Conservation (phyloP, 2,888 invertebrate genomes). For the Mesoligia furuncula region DNA sequence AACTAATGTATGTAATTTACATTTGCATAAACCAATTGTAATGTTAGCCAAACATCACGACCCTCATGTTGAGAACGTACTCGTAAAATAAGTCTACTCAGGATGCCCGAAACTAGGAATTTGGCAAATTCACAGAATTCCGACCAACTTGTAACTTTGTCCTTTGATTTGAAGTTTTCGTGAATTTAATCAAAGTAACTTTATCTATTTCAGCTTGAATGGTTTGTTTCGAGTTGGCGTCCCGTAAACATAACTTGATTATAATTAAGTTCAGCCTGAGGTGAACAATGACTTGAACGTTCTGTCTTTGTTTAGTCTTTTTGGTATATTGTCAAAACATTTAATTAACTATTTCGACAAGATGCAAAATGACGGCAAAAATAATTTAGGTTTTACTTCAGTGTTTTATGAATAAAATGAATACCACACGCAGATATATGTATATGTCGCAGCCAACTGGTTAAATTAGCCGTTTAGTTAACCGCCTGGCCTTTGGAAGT, state of each 20-base stretch:
- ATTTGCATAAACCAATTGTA: slow-evolving; percentile 63
- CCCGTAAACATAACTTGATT: slow-evolving; percentile 65
- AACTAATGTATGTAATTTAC: slow-evolving; percentile 55
- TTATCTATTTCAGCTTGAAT: slow-evolving; percentile 73
- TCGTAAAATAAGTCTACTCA: slow-evolving; percentile 57
- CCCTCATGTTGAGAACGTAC: slow-evolving; percentile 34
- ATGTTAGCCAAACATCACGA: slow-evolving; percentile 46
- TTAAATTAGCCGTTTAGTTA: too few species aligned
- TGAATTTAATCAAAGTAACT: slow-evolving; percentile 76
- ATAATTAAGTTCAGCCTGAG: slow-evolving; percentile 61
- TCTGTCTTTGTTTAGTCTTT: background rate
- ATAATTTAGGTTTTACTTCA: background rate
- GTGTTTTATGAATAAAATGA: background rate
- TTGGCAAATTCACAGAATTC: slow-evolving; percentile 62
- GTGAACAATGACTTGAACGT: slow-evolving; percentile 42
- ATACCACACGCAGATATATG: background rate
- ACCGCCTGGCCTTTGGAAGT: too few species aligned
- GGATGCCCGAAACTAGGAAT: slow-evolving; percentile 53
- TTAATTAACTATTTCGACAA: background rate
- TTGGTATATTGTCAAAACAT: background rate
- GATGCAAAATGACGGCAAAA: background rate
- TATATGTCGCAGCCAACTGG: too few species aligned
- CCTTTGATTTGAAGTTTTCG: slow-evolving; percentile 72
- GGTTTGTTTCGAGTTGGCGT: slow-evolving; percentile 65
- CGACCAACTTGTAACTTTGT: slow-evolving; percentile 68